Evolutionary conservation across 1,140 invertebrate species (phyloP), one percentile per base, ranked within the genome.

Genomic region (Mamestra configurata): DNA sequence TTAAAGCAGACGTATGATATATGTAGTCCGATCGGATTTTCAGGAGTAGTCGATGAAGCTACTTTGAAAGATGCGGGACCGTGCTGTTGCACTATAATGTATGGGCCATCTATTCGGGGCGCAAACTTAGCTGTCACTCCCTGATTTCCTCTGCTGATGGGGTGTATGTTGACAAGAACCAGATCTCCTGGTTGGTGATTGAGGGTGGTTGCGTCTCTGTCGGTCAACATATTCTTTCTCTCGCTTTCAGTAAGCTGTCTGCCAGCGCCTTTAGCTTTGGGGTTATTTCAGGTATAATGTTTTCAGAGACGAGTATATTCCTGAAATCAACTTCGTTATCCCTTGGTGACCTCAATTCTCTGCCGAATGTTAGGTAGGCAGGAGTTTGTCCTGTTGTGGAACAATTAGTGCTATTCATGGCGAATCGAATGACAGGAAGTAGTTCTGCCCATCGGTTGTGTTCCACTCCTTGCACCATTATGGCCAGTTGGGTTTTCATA

Each of bases 101-200:
- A 59, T 0, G 53, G 77, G 18, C 91, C 90, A 53, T 89, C 86
- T 49, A 40, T 70, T 40, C 85, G 84, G 4, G 87, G 88, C 0
- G 85, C 82, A 27, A 93, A 85, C 57, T 93, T 92, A 0, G 87
- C 77, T 0, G 86, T 80, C 18, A 84, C 43, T 4, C 85, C 57
- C 27, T 81, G 79, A 4, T 35, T 5, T 0, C 81, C 80, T 13
- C 81, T 83, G 24, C 89, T 92, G 0, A 88, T 35, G 0, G 77
- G 18, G 64, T 87, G 87, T 1, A 80, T 80, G 18, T 72, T 83
- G 0, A 89, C 80, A 8, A 90, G 55, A 1, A 90, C 85, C 71
- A 82, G 18, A 40, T 89, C 86, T n/a, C 84, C 87, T n/a, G 77
- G 20, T 35, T 79, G n/a, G 51, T 84, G 87, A 7, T 51, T n/a